Base-by-base conservation (phyloP, 2,888 invertebrate genomes). In the Colletes collaris region DNA sequence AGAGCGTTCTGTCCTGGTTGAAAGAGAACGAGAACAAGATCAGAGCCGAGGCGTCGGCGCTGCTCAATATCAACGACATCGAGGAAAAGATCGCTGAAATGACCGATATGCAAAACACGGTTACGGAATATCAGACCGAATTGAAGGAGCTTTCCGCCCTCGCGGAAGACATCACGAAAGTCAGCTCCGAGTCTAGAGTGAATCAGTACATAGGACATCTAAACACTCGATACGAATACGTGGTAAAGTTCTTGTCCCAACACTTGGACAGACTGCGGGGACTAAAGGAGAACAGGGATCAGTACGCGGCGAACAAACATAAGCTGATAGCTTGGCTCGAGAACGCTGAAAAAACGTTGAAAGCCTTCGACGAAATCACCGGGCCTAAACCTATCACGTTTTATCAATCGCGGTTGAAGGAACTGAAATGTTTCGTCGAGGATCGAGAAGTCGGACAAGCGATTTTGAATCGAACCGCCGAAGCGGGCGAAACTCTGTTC, bases 401-500 rank as follows among this genome's bases (percentile, higher is more conserved):
- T 71, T 94, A 94, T 76, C 95, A 96, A 81, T 95, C 96, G 50
- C 96, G 97, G 88, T 92, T 98, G 68, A 95, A 96, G 84, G 96
- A 97, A 88, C 93, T 98, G 11, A 97, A 97, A 89, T 95, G 94
- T 82, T 95, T 97, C 76, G 95, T 95, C 50, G 95, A 95, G 63
- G 95, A 96, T 89, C 96, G 97, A 87, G 97, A 98, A 87, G 94
- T 95, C 69, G 98, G 98, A 0, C 97, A 97, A 90, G 93, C 94
- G 46, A 93, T 97, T 53, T 93, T 98, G 0, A 97, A 97, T 87
- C 95, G 95, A 87, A 97, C 97, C 0, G 96, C 97, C 0, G 97
- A 97, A 92, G 95, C 96, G 70, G 98, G 98, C 0, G 99, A 99
- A 93, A 95, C 96, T 5, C 93, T 99, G 10, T 98, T 98, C 89